Evolutionary conservation across 2,113 vertebrate genomes (phyloP), one percentile per base, ranked within the genome.

Genomic region (Parotia lawesii): DNA sequence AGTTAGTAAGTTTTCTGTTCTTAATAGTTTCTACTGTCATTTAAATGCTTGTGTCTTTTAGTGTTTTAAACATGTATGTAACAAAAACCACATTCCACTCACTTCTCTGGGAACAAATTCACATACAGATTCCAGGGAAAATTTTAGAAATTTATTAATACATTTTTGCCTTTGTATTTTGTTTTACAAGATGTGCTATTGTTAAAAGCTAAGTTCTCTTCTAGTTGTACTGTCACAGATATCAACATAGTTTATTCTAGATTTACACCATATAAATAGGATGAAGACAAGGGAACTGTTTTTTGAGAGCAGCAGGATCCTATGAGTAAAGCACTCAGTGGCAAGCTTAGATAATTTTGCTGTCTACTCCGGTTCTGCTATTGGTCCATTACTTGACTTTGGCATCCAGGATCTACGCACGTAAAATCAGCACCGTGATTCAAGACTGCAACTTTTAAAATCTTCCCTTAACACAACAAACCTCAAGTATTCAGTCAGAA

Each of bases 201-300:
- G n/a, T 79, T 88, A 85, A 75, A 79, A 90, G 11, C 38, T 45
- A 71, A 58, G 8, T 35, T 85, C 57, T 82, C 21, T 51, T 93
- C 37, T 51, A 15, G 31, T 28, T 82, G 6, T 66, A 60, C 12
- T 53, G 6, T 62, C 50, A 89, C 31, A 70, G 24, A 16, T 58
- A 69, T 25, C 31, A 72, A 33, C 17, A 40, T 11, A 25, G 22
- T 37, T 83, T 85, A 40, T 85, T 88, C 62, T 65, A 50, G 50
- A 61, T 40, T 65, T 76, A 45, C 14, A 38, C 5, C 9, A 15
- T 22, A 56, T 37, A 69, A 90, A 62, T 24, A 86, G 47, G 35
- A 54, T 3, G 1, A 66, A 75, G 87, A 66, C 38, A 92, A 82
- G 67, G 67, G 56, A 79, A 77, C 29, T 61, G 21, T 0, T 0